Conservation (phyloP, 1,140 invertebrate genomes). For the Magallana angulata region DNA sequence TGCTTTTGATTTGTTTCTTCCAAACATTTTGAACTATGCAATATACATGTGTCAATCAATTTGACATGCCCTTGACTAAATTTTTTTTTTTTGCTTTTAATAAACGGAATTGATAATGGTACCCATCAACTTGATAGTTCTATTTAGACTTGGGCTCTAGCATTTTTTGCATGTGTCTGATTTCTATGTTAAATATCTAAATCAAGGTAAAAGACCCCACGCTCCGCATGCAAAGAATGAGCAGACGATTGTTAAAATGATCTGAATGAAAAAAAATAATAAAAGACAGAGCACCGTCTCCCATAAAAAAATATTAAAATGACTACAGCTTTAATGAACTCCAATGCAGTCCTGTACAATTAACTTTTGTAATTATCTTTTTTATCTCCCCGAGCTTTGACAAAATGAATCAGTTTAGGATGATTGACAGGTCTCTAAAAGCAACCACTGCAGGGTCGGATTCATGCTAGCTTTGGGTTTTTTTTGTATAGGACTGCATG, state of each 20-base stretch:
- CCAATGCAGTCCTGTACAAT: conserved; percentile 1
- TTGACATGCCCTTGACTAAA: no score
- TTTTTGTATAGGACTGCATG: background rate
- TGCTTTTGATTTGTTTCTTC: no score
- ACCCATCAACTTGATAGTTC: no score
- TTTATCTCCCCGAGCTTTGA: background rate
- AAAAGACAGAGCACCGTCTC: background rate
- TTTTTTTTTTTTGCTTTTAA: no score
- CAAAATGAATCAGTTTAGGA: background rate
- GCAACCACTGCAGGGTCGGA: background rate
- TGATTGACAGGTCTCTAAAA: conserved; percentile 9
- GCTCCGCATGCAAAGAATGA: background rate
- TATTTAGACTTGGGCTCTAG: no score
- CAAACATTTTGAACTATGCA: no score
- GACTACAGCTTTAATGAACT: background rate
- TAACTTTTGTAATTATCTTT: background rate
- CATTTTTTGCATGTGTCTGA: background rate
- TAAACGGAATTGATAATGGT: no score
- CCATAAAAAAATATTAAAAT: background rate
- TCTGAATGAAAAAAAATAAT: background rate
- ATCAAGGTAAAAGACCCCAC: background rate
- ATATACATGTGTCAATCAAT: no score
- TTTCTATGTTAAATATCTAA: background rate
- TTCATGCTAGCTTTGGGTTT: background rate
- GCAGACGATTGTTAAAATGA: background rate